phyloP scores from a whole-genome alignment of 2,888 invertebrate species.

The Lycaena phlaeas region DNA sequence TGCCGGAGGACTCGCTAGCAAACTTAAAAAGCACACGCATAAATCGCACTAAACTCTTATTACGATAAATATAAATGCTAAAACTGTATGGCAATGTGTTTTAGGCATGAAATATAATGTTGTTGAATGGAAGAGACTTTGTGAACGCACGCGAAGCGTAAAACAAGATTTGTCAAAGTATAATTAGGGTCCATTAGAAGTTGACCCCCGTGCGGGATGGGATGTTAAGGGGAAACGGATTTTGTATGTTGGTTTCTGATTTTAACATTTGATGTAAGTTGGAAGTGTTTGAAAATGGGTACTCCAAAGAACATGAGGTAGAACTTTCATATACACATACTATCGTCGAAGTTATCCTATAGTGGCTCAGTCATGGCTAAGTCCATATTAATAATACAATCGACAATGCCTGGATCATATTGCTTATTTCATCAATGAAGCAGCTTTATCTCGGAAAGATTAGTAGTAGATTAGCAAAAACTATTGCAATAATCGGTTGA shows the following conservation, averaged over 20 bases:
- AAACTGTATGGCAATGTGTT: conserved; percentile 11
- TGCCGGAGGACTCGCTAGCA: conserved; percentile 44
- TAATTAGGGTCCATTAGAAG: conserved; percentile 38
- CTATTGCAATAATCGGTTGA: too few species aligned
- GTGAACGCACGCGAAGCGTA: conserved; percentile 59
- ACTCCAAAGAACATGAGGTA: too few species aligned
- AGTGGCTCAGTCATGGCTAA: too few species aligned
- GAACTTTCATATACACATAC: too few species aligned
- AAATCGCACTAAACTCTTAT: conserved; percentile 17
- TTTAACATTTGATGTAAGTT: conserved; percentile 16
- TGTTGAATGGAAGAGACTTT: conserved; percentile 48
- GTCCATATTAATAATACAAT: too few species aligned
- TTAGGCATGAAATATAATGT: conserved; percentile 17
- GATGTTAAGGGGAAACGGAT: conserved; percentile 1
- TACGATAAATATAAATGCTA: not conserved
- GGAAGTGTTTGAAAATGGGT: conserved; percentile 6
- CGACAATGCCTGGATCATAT: too few species aligned
- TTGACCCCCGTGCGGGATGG: conserved; percentile 23
- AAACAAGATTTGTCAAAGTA: conserved; percentile 68
- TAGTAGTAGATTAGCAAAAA: too few species aligned
- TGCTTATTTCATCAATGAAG: too few species aligned
- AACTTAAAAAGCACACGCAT: conserved; percentile 16
- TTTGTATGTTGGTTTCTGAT: conserved; percentile 11
- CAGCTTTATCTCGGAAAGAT: too few species aligned
- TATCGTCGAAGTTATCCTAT: too few species aligned